A percentile compares a stretch with the other conserved stretches of the same genome.
phyloP scores from a whole-genome alignment of 1,140 invertebrate species.

The Drosophila ercepeae region DNA sequence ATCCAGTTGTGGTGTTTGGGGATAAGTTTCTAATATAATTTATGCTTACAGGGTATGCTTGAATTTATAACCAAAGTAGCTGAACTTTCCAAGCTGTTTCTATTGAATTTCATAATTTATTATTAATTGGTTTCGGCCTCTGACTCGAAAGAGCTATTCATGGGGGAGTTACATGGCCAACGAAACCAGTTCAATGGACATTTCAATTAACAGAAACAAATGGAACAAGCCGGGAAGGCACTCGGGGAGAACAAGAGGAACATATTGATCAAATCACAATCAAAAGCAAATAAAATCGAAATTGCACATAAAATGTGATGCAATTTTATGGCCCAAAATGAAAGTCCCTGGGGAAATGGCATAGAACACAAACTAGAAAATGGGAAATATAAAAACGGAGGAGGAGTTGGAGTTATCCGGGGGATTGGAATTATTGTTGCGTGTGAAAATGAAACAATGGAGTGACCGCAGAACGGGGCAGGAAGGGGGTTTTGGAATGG shows the following conservation, averaged over 20 bases:
- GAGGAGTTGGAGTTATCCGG: conserved; percentile 5
- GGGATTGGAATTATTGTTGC: conserved; percentile 61
- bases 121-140: conserved; percentile 67
- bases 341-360: conserved; percentile 17
- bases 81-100: conserved; percentile 35
- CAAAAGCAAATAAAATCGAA: conserved; percentile 79
- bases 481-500: conserved; percentile 8
- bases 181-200: conserved; percentile 55
- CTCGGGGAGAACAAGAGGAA: conserved; percentile 33
- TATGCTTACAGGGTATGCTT: conserved; percentile 4
- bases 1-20: background rate
- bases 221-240: conserved; percentile 7
- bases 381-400: conserved; percentile 3
- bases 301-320: conserved; percentile 78
- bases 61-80: conserved; percentile 3
- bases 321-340: conserved; percentile 67
- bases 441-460: conserved; percentile 79
- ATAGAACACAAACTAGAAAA: background rate
- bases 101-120: conserved; percentile 75
- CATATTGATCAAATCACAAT: conserved; percentile 79
- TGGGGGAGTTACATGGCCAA: conserved; percentile 55
- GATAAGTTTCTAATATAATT: background rate
- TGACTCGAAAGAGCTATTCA: conserved; percentile 23
- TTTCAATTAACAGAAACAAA: conserved; percentile 69
- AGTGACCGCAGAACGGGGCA: conserved; percentile 61